These are phyloP conservation scores for Dinoponera quadriceps DNA, from an alignment of 1,140 invertebrate species.

Conservation along the genomic window DNA sequence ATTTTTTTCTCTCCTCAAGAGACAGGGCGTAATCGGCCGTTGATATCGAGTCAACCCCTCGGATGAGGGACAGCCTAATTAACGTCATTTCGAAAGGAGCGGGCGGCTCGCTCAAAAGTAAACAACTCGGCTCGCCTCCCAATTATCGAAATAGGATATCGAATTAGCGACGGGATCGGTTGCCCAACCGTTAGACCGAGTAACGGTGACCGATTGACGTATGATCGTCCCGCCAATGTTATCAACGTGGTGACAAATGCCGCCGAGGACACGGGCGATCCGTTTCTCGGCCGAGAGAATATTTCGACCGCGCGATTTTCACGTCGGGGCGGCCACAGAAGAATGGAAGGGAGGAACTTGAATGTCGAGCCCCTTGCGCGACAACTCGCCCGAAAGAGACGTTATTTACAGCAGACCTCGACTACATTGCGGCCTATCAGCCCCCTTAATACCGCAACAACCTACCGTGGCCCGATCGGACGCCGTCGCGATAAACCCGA, in stretches of 20 bases:
- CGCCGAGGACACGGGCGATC: no score
- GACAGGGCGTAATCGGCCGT: constrained; percentile 59
- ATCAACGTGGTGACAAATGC: background rate
- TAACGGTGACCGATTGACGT: constrained; percentile 17
- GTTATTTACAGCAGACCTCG: constrained; percentile 3
- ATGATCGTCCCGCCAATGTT: background rate
- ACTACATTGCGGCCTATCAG: constrained; percentile 11
- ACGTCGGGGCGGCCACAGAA: background rate
- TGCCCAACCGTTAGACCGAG: background rate
- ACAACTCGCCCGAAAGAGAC: background rate
- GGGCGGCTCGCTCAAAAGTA: constrained; percentile 50
- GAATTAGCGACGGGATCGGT: constrained; percentile 57
- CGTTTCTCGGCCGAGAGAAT: no score
- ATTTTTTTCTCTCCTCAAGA: constrained; percentile 63
- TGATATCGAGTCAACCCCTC: constrained; percentile 66
- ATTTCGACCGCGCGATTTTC: no score
- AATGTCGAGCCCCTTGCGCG: background rate
- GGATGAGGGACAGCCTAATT: constrained; percentile 65
- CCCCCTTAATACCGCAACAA: constrained; percentile 51
- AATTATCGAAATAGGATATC: constrained; percentile 68
- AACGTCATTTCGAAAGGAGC: constrained; percentile 66
- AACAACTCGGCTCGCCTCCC: constrained; percentile 49
- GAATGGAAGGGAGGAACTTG: background rate
- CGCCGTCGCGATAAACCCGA: constrained; percentile 47
- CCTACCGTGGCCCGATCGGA: constrained; percentile 23